phyloP scores from a whole-genome alignment of 2,797 vertebrate species.

The Morelia viridis region DNA sequence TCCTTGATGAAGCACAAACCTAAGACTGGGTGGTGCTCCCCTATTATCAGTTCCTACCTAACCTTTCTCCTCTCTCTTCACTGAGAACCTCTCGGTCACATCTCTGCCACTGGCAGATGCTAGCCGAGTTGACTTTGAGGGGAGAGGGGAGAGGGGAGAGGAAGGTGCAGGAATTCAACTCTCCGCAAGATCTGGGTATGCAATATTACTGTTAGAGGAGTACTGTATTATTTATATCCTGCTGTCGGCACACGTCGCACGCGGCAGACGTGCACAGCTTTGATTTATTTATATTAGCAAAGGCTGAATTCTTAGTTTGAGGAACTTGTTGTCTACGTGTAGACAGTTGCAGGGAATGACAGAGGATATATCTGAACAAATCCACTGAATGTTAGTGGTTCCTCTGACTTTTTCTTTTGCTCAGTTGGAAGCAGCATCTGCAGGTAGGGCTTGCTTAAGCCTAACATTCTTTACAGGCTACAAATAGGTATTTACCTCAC shows the following conservation, averaged over 20 bases:
- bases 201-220: background rate
- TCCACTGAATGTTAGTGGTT: background rate
- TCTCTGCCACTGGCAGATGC: background rate
- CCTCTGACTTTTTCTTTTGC: background rate
- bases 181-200: background rate
- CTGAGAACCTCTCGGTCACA: background rate
- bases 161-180: background rate
- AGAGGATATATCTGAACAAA: background rate
- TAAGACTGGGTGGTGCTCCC: background rate
- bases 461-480: background rate
- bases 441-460: background rate
- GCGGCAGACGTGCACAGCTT: background rate
- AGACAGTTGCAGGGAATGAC: background rate
- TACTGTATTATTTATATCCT: conserved; percentile 9
- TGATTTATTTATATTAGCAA: background rate
- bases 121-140: background rate
- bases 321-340: background rate
- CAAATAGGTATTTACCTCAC: background rate
- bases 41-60: background rate
- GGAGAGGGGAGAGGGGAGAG: background rate
- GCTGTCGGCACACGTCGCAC: background rate
- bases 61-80: background rate
- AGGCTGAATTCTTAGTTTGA: background rate
- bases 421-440: background rate
- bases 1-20: background rate